Conservation (phyloP, 2,888 invertebrate species). For the Galerucella calmariensis region DNA sequence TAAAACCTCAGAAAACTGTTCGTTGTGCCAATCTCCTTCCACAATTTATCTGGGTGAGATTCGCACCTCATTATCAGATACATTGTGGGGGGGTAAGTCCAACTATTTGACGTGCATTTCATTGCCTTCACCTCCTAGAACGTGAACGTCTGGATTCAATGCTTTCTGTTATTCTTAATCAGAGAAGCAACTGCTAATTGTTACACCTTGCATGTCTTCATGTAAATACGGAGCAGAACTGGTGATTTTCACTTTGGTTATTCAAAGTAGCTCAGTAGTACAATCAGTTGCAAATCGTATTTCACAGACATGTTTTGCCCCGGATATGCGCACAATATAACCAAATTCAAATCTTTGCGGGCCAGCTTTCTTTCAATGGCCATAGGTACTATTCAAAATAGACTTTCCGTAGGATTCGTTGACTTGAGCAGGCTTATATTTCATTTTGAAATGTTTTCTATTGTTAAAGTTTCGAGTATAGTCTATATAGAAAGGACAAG, state of each 20-base stretch:
- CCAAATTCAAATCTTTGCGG: neutral
- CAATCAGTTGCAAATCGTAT: conserved; percentile 29
- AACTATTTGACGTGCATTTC: too few relatives aligned
- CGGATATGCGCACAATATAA: neutral
- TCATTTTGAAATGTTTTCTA: too few relatives aligned
- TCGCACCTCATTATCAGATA: too few relatives aligned
- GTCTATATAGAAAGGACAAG: too few relatives aligned
- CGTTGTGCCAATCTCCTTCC: too few relatives aligned
- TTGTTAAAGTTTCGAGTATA: too few relatives aligned
- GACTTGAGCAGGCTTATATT: too few relatives aligned
- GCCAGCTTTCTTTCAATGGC: conserved; percentile 42
- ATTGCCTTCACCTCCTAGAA: too few relatives aligned
- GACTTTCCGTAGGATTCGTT: neutral
- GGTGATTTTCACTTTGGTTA: conserved; percentile 20
- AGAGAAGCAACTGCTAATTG: neutral
- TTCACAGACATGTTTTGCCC: conserved; percentile 31
- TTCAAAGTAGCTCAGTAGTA: conserved; percentile 28
- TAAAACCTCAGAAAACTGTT: too few relatives aligned
- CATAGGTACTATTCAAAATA: conserved; percentile 48
- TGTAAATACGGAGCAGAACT: conserved; percentile 28
- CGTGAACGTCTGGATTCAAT: conserved; percentile 48
- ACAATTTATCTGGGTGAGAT: too few relatives aligned
- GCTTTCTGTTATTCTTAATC: conserved; percentile 35
- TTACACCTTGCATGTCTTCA: conserved; percentile 14
- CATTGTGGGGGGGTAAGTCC: too few relatives aligned